phyloP scores from a whole-genome alignment of 2,888 invertebrate genomes.

The Agrypnus murinus region DNA sequence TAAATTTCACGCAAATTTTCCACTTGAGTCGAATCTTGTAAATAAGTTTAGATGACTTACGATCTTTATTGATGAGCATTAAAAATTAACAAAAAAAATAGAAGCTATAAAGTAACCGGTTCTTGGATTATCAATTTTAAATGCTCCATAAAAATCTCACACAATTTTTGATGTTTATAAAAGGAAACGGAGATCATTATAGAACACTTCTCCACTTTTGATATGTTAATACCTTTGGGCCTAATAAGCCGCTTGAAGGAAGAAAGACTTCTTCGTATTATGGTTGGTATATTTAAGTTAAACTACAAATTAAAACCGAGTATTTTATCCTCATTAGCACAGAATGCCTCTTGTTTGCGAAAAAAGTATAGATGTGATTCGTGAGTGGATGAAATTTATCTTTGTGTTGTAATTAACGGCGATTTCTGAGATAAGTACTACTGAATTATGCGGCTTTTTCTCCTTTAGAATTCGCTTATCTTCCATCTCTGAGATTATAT shows the following conservation, averaged over 20 bases:
- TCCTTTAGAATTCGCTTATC: neutral
- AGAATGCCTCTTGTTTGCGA: conserved; percentile 21
- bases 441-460: neutral
- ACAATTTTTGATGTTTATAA: neutral
- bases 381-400: conserved; percentile 28
- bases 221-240: conserved; percentile 3
- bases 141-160: conserved; percentile 9
- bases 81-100: neutral
- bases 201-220: conserved; percentile 10
- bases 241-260: neutral
- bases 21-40: neutral
- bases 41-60: neutral
- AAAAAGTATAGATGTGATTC: conserved; percentile 12
- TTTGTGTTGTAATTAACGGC: conserved; percentile 16
- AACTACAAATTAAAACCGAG: conserved; percentile 4
- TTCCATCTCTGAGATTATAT: neutral
- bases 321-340: conserved; percentile 19
- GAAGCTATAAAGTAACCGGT: too few species aligned
- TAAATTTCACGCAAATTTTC: conserved; percentile 13
- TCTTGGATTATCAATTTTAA: neutral
- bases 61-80: conserved; percentile 2
- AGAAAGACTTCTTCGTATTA: neutral
- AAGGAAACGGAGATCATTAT: conserved; percentile 4
- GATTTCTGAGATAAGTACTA: conserved; percentile 6
- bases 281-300: too few species aligned